A percentile compares a stretch with the other conserved stretches of the same genome.
Evolutionary conservation across 2,113 vertebrate genomes (phyloP).

Genomic region (Dipodomys ordii): DNA sequence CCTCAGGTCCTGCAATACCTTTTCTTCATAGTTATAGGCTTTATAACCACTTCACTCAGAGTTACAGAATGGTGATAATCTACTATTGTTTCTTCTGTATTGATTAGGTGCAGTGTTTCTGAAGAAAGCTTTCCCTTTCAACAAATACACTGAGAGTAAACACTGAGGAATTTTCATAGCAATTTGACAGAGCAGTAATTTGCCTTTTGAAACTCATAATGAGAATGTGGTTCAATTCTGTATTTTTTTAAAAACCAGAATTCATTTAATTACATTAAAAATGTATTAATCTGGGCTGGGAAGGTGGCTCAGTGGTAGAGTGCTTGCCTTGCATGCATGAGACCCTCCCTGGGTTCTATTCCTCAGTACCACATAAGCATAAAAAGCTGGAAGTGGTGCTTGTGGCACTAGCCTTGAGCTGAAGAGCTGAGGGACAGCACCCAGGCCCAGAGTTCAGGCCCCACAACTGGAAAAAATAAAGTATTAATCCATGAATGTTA

Average conservation of each 20-base stretch:
- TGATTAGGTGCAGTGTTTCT: neutral
- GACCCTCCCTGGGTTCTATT: too few relatives aligned
- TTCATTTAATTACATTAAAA: neutral
- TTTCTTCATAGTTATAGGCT: neutral
- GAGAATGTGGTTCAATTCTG: conserved; percentile 25
- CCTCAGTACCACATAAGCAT: too few relatives aligned
- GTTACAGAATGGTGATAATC: neutral
- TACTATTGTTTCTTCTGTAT: conserved; percentile 5
- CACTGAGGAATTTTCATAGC: neutral
- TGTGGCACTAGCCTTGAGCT: too few relatives aligned
- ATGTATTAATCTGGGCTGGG: too few relatives aligned
- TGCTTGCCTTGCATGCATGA: too few relatives aligned
- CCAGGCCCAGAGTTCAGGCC: too few relatives aligned
- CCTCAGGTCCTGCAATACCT: neutral
- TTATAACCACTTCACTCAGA: neutral
- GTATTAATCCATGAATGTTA: neutral
- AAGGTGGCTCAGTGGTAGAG: too few relatives aligned
- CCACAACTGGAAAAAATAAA: too few relatives aligned
- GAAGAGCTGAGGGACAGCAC: too few relatives aligned
- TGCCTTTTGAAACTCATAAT: neutral
- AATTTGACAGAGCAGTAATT: neutral
- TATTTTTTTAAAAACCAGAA: neutral
- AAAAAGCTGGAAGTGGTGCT: too few relatives aligned
- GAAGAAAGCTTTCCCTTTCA: too few relatives aligned
- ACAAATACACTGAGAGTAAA: neutral